Evolutionary conservation across 64 coral and sea anemone species (phyloP), one percentile per base, ranked within the genome.

Genomic region (Astreopora myriophthalma): DNA sequence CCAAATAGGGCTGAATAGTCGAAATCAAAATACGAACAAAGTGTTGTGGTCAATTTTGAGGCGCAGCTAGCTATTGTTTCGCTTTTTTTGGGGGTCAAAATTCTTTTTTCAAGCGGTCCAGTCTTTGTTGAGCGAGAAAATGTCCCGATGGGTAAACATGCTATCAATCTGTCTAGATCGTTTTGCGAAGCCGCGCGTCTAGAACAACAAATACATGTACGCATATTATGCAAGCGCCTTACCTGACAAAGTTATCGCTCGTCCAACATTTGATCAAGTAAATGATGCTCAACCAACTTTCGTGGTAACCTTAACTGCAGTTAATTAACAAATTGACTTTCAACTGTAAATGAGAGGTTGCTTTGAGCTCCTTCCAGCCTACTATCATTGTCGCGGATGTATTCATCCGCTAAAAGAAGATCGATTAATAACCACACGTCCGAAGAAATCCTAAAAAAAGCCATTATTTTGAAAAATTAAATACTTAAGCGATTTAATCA

Each of bases 11-110:
- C 38, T 63, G 32, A 39, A 55, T 79, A 3, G 51, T 3, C 51
- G 16, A 55, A 55, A 55, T 55, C 51, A 55, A 32, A 57, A 55
- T 28, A 31, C 12, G 75, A 79, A 64, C 20, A 37, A 78, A 78
- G 24, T 46, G 12, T 28, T 44, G 40, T 25, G 8, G 40, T 25
- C 11, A 49, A 51, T 28, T 51, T 33, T n/a, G n/a, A n/a, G n/a
- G n/a, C 75, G 17, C 24, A 78, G 75, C 28, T 19, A 66, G 6
- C 57, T 62, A 81, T 61, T 83, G 79, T 83, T 83, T 12, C 1
- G 19, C 12, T 27, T 14, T 37, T 25, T 38, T 83, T 64, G 22
- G 26, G 42, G 44, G 52, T 13, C 1, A 78, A 2, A 55, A 8
- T 10, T 26, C 17, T 51, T 40, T 81, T 39, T 64, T 1, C 10